A percentile compares a stretch with the other conserved stretches of the same genome.
phyloP scores from a whole-genome alignment of 1,140 invertebrate species.

The Gonatopus flavifemur region DNA sequence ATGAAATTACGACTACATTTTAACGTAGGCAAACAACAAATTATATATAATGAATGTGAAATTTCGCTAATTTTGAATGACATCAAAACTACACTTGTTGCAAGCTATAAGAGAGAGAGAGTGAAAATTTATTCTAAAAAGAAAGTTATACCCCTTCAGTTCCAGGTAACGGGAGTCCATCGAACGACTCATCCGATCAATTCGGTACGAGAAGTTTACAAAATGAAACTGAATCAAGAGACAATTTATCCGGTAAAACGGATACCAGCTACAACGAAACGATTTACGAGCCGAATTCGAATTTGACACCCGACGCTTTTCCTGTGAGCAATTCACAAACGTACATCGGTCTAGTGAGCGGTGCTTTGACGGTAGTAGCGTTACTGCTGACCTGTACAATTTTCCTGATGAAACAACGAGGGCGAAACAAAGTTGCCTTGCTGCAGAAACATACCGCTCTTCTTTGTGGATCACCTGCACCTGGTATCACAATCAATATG shows the following conservation, averaged over 20 bases:
- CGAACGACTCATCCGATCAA: slow-evolving; percentile 50
- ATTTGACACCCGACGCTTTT: slow-evolving; percentile 66
- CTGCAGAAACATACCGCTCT: slow-evolving; percentile 71
- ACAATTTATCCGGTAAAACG: slow-evolving; percentile 14
- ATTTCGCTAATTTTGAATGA: too few relatives aligned
- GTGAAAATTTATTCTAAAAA: too few relatives aligned
- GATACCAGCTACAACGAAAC: slow-evolving; percentile 40
- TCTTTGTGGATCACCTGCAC: slow-evolving; percentile 52
- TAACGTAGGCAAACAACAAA: too few relatives aligned
- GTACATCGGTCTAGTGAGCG: slow-evolving; percentile 80
- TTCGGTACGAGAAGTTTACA: slow-evolving; percentile 31
- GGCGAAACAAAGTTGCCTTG: slow-evolving; percentile 68
- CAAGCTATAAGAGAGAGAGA: too few relatives aligned
- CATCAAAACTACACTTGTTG: too few relatives aligned
- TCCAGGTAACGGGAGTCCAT: slow-evolving; percentile 52
- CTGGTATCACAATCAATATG: slow-evolving; percentile 66
- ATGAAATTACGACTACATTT: too few relatives aligned
- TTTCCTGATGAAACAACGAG: slow-evolving; percentile 71
- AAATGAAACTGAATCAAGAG: slow-evolving; percentile 38
- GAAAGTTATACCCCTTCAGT: too few relatives aligned
- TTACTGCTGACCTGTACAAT: slow-evolving; percentile 70
- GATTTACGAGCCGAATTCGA: slow-evolving; percentile 45
- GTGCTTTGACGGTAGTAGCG: slow-evolving; percentile 72
- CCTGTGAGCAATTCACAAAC: slow-evolving; percentile 67
- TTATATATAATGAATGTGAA: too few relatives aligned